Conservation (phyloP, 2,797 vertebrate genomes). For the Cetoscarus ocellatus region DNA sequence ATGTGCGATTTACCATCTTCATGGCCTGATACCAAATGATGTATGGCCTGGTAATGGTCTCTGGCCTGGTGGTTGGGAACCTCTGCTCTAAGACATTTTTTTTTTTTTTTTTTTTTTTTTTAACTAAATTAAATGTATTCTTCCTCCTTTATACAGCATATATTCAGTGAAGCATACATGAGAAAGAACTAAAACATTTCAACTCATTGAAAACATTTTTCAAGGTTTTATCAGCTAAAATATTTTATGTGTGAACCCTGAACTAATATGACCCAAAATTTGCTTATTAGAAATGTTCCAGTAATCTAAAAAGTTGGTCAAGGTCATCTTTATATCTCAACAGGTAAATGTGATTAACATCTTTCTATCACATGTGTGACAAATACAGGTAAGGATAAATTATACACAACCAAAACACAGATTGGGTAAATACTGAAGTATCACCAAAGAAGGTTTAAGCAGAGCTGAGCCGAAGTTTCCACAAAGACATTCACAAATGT, state of each 20-base stretch:
- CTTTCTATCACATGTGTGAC: conserved; percentile 2
- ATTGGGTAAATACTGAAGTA: conserved; percentile 3
- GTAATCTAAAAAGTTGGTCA: conserved; percentile 54
- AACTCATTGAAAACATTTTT: not conserved
- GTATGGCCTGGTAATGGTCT: too few species aligned
- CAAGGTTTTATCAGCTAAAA: conserved; percentile 33
- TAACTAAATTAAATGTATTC: too few species aligned
- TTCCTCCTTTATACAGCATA: too few species aligned
- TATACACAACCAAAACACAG: not conserved
- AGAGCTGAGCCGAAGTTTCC: conserved; percentile 18
- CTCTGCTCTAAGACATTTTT: too few species aligned
- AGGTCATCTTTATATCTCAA: conserved; percentile 43
- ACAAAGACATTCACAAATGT: conserved; percentile 38
- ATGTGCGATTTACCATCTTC: too few species aligned
- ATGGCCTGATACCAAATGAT: too few species aligned
- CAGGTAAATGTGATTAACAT: conserved; percentile 14
- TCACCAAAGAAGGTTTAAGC: conserved; percentile 18
- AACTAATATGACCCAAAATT: conserved; percentile 34
- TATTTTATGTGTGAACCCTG: conserved; percentile 39
- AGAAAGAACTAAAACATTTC: conserved; percentile 14
- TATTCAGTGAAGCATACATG: conserved; percentile 11
- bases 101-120: too few species aligned
- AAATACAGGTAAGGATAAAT: not conserved
- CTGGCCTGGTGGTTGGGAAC: too few species aligned
- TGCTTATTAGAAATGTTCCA: conserved; percentile 53